These are phyloP conservation scores for Coranthus polyacanthus DNA, from an alignment of 2,797 vertebrate genomes.

Conservation along the genomic window DNA sequence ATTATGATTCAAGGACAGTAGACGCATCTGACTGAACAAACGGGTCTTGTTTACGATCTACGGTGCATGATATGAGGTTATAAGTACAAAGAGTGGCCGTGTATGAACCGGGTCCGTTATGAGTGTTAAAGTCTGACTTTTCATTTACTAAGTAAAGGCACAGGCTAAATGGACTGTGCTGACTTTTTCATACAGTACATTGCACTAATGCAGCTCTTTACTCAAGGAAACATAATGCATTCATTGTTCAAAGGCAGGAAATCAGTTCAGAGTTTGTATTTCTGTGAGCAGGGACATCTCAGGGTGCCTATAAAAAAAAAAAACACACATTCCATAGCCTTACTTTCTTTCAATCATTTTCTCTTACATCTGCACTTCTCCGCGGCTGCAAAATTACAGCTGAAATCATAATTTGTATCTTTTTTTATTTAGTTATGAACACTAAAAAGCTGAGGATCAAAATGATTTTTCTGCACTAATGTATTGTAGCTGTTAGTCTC, in stretches of 20 bases:
- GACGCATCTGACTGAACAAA: too few relatives aligned
- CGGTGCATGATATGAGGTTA: neutral
- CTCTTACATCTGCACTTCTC: too few relatives aligned
- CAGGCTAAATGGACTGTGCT: neutral
- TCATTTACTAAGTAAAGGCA: neutral
- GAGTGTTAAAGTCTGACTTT: too few relatives aligned
- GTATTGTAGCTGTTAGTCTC: slow-evolving; percentile 1
- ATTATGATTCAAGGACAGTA: too few relatives aligned
- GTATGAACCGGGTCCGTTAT: neutral
- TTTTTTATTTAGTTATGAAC: too few relatives aligned
- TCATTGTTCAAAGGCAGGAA: slow-evolving; percentile 17
- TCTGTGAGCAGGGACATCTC: neutral
- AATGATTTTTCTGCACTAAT: too few relatives aligned
- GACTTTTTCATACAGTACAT: slow-evolving; percentile 9
- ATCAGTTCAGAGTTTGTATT: slow-evolving; percentile 5
- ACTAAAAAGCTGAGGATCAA: too few relatives aligned
- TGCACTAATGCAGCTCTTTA: slow-evolving; percentile 11
- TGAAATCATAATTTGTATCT: too few relatives aligned
- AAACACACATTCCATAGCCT: neutral
- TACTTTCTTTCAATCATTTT: neutral
- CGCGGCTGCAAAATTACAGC: too few relatives aligned
- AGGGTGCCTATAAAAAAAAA: neutral
- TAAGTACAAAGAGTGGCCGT: neutral
- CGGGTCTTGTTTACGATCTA: neutral
- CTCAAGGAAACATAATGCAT: slow-evolving; percentile 5